These are phyloP conservation scores for Patagioenas fasciata DNA, from an alignment of 2,113 vertebrate genomes.

Conservation along the genomic window DNA sequence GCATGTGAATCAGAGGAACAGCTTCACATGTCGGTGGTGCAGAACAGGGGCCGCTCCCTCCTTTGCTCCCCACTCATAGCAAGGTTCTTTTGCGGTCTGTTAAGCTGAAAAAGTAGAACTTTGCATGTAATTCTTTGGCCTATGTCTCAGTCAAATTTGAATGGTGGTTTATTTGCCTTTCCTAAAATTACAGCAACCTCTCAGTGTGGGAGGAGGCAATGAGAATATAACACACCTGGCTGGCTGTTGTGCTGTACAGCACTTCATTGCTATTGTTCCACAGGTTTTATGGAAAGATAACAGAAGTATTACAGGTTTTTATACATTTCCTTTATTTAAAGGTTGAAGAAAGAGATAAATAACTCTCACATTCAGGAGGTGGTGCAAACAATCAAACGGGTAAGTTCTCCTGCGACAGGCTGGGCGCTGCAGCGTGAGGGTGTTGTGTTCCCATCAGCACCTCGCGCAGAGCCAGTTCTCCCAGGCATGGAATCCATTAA, in stretches of 20 bases:
- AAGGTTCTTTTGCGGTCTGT: background rate
- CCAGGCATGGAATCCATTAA: background rate
- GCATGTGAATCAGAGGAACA: rapidly evolving
- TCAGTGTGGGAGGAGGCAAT: background rate
- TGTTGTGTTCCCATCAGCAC: too few relatives aligned
- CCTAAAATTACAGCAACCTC: background rate
- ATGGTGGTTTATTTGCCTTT: background rate
- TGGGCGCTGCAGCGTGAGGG: background rate
- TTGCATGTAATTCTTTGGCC: background rate
- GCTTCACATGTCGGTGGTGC: background rate
- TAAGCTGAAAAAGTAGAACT: background rate
- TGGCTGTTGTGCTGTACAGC: too few relatives aligned
- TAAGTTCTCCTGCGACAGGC: conserved; percentile 21
- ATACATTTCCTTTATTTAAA: conserved; percentile 27
- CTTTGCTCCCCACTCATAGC: background rate
- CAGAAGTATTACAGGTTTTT: background rate
- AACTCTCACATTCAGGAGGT: conserved; percentile 80
- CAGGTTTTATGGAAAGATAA: background rate
- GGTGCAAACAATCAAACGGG: conserved; percentile 76
- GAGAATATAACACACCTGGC: background rate
- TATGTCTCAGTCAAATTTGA: background rate
- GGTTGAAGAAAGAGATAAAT: conserved; percentile 83
- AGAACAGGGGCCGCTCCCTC: background rate
- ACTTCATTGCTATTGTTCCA: background rate
- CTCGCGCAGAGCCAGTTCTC: background rate